Conservation (phyloP, 2,113 vertebrate genomes). For the Nannospalax galili region DNA sequence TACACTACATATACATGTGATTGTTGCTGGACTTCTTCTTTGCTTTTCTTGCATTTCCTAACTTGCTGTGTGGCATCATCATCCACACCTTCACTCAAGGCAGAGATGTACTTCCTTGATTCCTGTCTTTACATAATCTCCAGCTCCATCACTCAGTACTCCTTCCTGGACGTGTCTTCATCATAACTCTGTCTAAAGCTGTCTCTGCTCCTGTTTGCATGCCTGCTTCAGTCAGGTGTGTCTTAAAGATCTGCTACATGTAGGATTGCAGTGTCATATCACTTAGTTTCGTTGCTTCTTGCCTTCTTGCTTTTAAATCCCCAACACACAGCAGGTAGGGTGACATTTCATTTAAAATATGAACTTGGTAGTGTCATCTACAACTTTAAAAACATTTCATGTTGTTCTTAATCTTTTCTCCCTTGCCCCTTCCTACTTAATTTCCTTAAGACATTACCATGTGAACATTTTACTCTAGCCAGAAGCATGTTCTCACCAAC, state of each 20-base stretch:
- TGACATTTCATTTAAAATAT: background rate
- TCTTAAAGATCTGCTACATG: background rate
- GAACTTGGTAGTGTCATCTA: background rate
- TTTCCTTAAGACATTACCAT: background rate
- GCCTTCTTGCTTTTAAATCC: background rate
- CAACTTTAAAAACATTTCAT: background rate
- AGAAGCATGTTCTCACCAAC: background rate
- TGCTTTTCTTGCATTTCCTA: background rate
- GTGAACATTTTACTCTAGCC: background rate
- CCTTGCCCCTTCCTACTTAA: background rate
- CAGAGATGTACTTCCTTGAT: background rate
- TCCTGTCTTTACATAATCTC: background rate
- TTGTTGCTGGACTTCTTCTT: background rate
- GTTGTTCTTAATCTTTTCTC: background rate
- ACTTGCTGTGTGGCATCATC: background rate
- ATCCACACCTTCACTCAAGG: too few species aligned
- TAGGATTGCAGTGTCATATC: background rate
- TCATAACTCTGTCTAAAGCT: background rate
- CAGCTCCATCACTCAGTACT: background rate
- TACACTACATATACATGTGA: too few species aligned
- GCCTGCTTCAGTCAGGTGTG: background rate
- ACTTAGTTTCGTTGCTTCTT: background rate
- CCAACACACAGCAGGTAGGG: background rate
- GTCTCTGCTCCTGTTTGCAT: background rate
- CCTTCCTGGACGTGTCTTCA: background rate